phyloP scores from a whole-genome alignment of 92 coral and sea anemone species.

The Scolanthus callimorphus region DNA sequence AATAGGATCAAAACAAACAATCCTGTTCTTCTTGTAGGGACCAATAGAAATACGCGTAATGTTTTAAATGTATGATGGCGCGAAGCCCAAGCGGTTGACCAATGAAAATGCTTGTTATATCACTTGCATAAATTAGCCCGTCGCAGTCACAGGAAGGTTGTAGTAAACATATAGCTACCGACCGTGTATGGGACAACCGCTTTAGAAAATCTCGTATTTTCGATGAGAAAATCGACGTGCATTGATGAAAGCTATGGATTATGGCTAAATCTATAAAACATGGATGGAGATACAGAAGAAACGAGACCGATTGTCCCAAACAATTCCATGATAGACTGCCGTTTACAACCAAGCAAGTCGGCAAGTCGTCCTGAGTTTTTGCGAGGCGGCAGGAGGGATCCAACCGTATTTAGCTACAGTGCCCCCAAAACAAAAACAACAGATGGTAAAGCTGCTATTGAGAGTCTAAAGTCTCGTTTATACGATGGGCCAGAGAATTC shows the following conservation, averaged over 20 bases:
- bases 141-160: no score
- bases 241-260: not conserved
- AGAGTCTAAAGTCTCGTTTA: slow-evolving; percentile 78
- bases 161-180: no score
- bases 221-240: no score
- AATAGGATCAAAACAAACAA: no score
- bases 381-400: slow-evolving; percentile 35
- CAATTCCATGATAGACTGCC: slow-evolving; percentile 70
- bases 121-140: slow-evolving; percentile 3
- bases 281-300: slow-evolving; percentile 78
- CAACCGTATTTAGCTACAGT: slow-evolving; percentile 8
- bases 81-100: slow-evolving; percentile 8
- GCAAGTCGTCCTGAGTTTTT: slow-evolving; percentile 28
- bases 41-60: slow-evolving; percentile 25
- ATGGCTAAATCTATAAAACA: slow-evolving; percentile 5
- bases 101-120: slow-evolving; percentile 22
- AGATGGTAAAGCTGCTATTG: slow-evolving; percentile 74
- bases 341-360: slow-evolving; percentile 31
- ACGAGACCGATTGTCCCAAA: slow-evolving; percentile 79
- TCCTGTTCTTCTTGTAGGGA: no score
- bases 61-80: slow-evolving; percentile 8
- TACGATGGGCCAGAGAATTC: slow-evolving; percentile 94
- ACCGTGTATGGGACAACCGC: no score
- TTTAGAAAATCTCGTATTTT: no score
- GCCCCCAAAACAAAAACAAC: slow-evolving; percentile 34